Evolutionary conservation across 2,797 vertebrate species (phyloP).

Genomic region (Anabacerthia variegaticeps): DNA sequence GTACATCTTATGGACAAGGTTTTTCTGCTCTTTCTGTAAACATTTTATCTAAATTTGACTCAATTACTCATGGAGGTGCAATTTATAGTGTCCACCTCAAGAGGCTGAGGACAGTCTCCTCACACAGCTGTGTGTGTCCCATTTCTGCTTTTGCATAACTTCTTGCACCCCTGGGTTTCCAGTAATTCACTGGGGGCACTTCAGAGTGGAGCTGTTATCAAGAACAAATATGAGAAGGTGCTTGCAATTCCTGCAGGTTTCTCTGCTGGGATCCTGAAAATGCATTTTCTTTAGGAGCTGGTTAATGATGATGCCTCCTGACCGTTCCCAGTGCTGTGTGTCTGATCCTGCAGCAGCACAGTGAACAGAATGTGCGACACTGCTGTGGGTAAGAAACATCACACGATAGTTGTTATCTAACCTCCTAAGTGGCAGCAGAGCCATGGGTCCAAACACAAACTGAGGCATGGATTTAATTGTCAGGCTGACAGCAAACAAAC

Average conservation of each 20-base stretch:
- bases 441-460: not conserved
- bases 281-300: not conserved
- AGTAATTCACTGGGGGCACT: not conserved
- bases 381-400: not conserved
- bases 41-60: not conserved
- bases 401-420: fast-evolving
- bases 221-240: not conserved
- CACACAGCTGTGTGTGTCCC: not conserved
- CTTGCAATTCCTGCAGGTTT: not conserved
- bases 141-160: not conserved
- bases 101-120: not conserved
- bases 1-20: not conserved
- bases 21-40: not conserved
- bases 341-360: not conserved
- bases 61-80: not conserved
- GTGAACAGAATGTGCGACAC: not conserved
- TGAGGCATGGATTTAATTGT: not conserved
- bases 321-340: not conserved
- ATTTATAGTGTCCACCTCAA: not conserved
- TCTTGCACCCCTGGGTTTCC: not conserved
- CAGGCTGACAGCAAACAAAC: not conserved
- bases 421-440: not conserved
- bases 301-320: not conserved
- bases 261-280: not conserved
- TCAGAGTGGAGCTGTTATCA: not conserved